These are phyloP conservation scores for Drosophila maculinotata DNA, from an alignment of 2,888 invertebrate species.

Conservation along the genomic window DNA sequence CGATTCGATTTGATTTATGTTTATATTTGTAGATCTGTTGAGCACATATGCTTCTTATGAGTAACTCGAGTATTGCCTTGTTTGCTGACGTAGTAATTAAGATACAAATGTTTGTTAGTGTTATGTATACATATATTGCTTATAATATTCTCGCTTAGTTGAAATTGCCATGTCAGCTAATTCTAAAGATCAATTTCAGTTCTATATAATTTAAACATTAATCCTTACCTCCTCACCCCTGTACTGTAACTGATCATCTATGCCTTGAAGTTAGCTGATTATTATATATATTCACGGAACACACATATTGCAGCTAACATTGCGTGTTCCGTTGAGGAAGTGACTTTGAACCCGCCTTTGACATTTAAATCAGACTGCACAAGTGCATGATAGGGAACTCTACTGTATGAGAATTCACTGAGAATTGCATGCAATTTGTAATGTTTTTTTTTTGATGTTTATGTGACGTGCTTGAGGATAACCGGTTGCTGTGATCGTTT, in stretches of 20 bases:
- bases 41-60: too few species aligned
- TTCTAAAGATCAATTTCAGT: neutral
- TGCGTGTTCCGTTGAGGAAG: slow-evolving; percentile 53
- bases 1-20: neutral
- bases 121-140: too few species aligned
- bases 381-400: slow-evolving; percentile 21
- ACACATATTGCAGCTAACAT: slow-evolving; percentile 26
- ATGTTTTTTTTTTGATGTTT: too few species aligned
- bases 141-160: too few species aligned
- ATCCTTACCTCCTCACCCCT: neutral
- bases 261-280: neutral
- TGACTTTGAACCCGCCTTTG: slow-evolving; percentile 60
- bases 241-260: neutral
- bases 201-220: neutral
- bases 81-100: too few species aligned
- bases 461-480: too few species aligned
- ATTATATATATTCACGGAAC: slow-evolving; percentile 44
- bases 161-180: neutral
- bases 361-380: slow-evolving; percentile 33
- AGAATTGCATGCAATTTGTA: slow-evolving; percentile 11
- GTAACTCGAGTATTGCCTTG: too few species aligned
- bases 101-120: too few species aligned
- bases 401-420: slow-evolving; percentile 14
- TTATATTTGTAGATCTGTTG: too few species aligned
- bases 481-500: slow-evolving; percentile 45